These are phyloP conservation scores for Falco peregrinus DNA, from an alignment of 2,797 vertebrate species.

Conservation along the genomic window DNA sequence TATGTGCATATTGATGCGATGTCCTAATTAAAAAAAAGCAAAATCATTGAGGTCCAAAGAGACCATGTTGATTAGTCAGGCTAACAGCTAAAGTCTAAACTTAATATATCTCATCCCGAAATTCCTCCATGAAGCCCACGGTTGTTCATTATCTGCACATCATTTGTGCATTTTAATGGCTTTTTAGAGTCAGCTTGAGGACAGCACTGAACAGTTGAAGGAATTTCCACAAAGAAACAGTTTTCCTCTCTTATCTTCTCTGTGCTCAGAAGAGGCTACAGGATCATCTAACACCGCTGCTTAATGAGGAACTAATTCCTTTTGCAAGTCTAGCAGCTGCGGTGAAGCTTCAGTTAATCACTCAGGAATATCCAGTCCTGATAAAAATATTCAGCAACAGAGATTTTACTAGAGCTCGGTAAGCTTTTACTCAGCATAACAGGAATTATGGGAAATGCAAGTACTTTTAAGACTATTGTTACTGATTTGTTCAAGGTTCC, in stretches of 20 bases:
- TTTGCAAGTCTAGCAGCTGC: neutral
- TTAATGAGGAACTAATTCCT: slow-evolving; percentile 14
- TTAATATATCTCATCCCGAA: neutral
- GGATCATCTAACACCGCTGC: neutral
- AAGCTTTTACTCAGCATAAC: neutral
- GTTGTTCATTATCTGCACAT: neutral
- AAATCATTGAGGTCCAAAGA: neutral
- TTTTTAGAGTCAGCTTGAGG: slow-evolving; percentile 13
- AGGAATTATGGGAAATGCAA: neutral
- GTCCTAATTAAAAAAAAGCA: neutral
- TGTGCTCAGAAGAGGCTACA: neutral
- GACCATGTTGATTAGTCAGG: neutral
- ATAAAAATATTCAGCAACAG: neutral
- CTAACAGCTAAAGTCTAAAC: neutral
- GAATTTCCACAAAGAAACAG: neutral
- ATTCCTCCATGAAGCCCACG: neutral
- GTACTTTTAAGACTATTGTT: neutral
- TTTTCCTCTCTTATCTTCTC: neutral
- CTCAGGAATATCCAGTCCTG: neutral
- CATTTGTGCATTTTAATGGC: neutral
- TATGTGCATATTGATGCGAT: neutral
- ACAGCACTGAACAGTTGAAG: neutral
- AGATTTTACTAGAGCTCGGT: neutral
- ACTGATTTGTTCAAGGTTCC: neutral
- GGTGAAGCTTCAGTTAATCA: neutral